phyloP scores from a whole-genome alignment of 1,140 invertebrate genomes.

The Myzus persicae region DNA sequence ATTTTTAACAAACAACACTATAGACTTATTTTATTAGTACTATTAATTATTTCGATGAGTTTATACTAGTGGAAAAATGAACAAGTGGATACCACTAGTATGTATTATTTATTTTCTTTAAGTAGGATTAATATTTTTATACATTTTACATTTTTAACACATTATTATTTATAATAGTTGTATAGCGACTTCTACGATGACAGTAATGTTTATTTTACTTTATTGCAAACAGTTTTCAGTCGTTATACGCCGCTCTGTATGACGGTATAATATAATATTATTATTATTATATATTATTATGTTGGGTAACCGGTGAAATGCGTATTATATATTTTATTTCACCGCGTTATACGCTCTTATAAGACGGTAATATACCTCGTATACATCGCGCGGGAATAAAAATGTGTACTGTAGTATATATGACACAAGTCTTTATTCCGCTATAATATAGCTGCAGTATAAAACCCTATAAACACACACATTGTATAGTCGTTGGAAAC shows the following conservation, averaged over 20 bases:
- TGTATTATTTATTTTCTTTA: neutral
- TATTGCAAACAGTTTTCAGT: neutral
- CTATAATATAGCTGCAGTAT: neutral
- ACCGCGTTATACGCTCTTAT: neutral
- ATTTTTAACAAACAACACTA: too few relatives aligned
- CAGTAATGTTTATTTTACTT: neutral
- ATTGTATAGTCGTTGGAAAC: neutral
- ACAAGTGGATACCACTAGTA: neutral
- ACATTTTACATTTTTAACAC: neutral
- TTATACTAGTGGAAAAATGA: neutral
- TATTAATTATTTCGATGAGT: neutral
- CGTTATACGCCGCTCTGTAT: neutral
- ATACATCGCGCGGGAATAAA: neutral
- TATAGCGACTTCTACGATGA: neutral
- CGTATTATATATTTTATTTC: neutral
- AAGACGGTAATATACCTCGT: neutral
- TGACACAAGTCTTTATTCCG: neutral
- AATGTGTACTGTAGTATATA: neutral
- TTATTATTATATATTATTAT: neutral
- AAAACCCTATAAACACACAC: constrained; percentile 10
- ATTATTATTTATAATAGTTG: neutral
- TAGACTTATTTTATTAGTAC: neutral
- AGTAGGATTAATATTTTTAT: neutral
- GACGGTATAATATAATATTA: neutral
- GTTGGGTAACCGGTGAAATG: neutral